Base-by-base conservation (phyloP, 2,888 invertebrate species). In the Mesorhabditis belari region DNA sequence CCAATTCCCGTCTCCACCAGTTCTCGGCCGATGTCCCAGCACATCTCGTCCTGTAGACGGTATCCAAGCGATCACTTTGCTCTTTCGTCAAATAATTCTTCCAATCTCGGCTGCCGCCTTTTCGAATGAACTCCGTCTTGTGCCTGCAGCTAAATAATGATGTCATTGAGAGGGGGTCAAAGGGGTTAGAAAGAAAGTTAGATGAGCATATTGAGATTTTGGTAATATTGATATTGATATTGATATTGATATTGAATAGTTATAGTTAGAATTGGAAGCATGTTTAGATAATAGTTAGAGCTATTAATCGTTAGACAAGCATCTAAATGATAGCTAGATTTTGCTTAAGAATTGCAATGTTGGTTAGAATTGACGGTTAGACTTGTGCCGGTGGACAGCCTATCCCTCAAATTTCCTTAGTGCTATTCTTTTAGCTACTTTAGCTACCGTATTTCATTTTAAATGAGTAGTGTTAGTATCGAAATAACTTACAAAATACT, bases 21-120 rank as follows among this genome's bases (percentile, higher is more conserved):
- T 52, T 50, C 29, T 67, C 67, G 44, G 69, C 69, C 5, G 55
- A 61, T 24, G 71, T 69, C 21, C 66, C 69, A 12, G 66, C 71
- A 21, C 65, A 62, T 35, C 67, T 65, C 9, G 63, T 57, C 5
- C 58, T 56, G 58, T 63, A 70, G 17, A 71, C 57, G 2, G 65
- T 60, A 61, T 79, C 78, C 56, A 80, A 59, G 4, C 72, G 66
- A 54, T 76, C 73, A 23, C 74, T 75, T 56, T 80, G 80, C 58
- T 77, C 76, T 29, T 65, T 55, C 25, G 66, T 75, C 63, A 79
- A 69, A 58, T 80, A 67, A 57, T 79, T 79, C 65, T 76, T 77
- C 79, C 79, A 79, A 61, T 80, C 78, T 9, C 78, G 65, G 35
- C 65, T 70, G 49, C 74, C 73, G 6, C 79, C 79, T 61, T 80